Conservation (phyloP, 2,797 vertebrate genomes). For the Anableps anableps region DNA sequence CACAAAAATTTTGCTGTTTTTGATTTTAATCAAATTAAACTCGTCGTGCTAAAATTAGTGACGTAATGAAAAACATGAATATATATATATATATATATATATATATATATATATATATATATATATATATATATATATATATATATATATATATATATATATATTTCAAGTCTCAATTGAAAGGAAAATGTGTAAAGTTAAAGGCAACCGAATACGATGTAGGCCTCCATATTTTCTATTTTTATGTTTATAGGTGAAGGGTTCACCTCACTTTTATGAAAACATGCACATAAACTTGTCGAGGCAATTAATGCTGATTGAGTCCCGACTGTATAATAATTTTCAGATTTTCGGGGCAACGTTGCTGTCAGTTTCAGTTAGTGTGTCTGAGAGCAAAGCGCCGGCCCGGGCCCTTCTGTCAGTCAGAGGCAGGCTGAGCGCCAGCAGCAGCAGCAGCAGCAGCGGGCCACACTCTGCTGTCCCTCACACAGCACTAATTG, state of each 20-base stretch:
- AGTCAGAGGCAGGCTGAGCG: conserved; percentile 29
- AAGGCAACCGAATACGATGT: background rate
- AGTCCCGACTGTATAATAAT: conserved; percentile 42
- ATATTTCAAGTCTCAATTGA: background rate
- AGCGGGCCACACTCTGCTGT: conserved; percentile 26
- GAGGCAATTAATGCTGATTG: conserved; percentile 62
- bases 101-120: background rate
- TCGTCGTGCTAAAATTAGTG: background rate
- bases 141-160: background rate
- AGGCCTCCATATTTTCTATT: background rate
- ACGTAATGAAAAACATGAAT: background rate
- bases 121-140: background rate
- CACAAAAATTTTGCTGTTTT: background rate
- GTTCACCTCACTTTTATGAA: background rate
- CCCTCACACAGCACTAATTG: conserved; percentile 73
- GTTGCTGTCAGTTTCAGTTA: conserved; percentile 63
- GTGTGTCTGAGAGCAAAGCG: conserved; percentile 26
- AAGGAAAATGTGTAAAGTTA: background rate
- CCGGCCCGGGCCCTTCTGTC: conserved; percentile 48
- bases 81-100: background rate
- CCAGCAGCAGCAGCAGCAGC: conserved; percentile 37
- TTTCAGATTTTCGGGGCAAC: conserved; percentile 46
- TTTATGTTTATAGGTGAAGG: background rate
- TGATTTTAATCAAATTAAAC: too few species aligned
- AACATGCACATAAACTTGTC: conserved; percentile 28